phyloP scores from a whole-genome alignment of 1,140 invertebrate species.

The Hestina assimilis region DNA sequence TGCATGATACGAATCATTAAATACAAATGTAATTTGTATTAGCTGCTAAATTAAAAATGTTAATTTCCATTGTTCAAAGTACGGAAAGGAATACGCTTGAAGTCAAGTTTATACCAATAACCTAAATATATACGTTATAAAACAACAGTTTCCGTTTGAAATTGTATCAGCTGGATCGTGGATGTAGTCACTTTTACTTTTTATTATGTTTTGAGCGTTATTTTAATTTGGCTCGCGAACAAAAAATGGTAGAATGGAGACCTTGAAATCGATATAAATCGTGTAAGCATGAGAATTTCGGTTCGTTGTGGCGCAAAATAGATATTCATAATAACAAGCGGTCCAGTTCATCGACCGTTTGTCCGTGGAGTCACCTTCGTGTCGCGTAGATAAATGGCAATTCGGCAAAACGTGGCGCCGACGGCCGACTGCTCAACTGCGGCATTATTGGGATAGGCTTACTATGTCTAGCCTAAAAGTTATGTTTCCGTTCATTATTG shows the following conservation, averaged over 20 bases:
- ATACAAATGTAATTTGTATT: not conserved
- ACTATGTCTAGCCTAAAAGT: not conserved
- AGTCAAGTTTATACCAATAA: not conserved
- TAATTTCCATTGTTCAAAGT: too few relatives aligned
- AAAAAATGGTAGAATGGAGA: constrained; percentile 25
- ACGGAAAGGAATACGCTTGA: too few relatives aligned
- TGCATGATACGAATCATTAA: not conserved
- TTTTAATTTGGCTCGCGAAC: constrained; percentile 17
- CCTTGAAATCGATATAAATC: constrained; percentile 43
- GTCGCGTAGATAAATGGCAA: constrained; percentile 43
- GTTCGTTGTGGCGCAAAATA: constrained; percentile 47
- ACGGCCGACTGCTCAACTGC: constrained; percentile 22
- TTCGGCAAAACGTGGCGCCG: constrained; percentile 25
- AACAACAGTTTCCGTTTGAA: constrained; percentile 2
- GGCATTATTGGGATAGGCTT: constrained; percentile 38
- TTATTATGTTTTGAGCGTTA: constrained; percentile 20
- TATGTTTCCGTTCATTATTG: not conserved
- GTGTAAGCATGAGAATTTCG: constrained; percentile 38
- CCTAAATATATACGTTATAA: constrained; percentile 9
- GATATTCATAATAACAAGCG: constrained; percentile 50
- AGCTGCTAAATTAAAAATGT: too few relatives aligned
- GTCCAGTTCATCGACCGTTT: constrained; percentile 43
- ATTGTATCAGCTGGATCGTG: not conserved
- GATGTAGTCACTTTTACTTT: constrained; percentile 15
- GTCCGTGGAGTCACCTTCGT: constrained; percentile 43